phyloP scores from a whole-genome alignment of 2,797 vertebrate genomes.

The Notolepis coatsorum region DNA sequence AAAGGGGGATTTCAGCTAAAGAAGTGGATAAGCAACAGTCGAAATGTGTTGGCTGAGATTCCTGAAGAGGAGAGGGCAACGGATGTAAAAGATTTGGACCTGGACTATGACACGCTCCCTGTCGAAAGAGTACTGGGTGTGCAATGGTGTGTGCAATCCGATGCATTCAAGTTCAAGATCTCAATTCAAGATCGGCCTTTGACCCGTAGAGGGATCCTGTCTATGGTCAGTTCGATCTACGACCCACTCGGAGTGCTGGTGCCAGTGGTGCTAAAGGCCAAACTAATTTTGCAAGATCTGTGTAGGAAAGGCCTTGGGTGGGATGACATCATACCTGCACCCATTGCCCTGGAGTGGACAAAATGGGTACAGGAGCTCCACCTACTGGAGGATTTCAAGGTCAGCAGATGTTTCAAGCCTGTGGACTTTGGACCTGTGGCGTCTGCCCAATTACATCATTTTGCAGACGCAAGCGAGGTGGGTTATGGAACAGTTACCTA shows the following conservation, averaged over 20 bases:
- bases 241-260: conserved; percentile 17
- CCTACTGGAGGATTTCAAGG: not conserved
- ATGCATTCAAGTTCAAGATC: conserved; percentile 21
- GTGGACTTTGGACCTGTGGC: conserved; percentile 9
- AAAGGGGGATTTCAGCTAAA: conserved; percentile 11
- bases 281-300: conserved; percentile 8
- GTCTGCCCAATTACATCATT: conserved; percentile 13
- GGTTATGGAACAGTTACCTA: conserved; percentile 24
- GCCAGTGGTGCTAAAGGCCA: conserved; percentile 7
- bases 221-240: not conserved
- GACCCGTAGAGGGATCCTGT: conserved; percentile 27
- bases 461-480: conserved; percentile 16
- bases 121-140: conserved; percentile 21
- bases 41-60: conserved; percentile 3
- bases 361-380: not conserved
- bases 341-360: not conserved
- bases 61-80: conserved; percentile 1
- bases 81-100: not conserved
- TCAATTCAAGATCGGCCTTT: not conserved
- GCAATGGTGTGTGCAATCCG: conserved; percentile 11
- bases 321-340: conserved; percentile 4
- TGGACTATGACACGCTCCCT: conserved; percentile 2
- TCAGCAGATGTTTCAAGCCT: not conserved
- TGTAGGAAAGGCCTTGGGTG: conserved; percentile 7
- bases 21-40: conserved; percentile 5